phyloP scores from a whole-genome alignment of 1,140 invertebrate species.

The Phymorhynchus buccinoides region DNA sequence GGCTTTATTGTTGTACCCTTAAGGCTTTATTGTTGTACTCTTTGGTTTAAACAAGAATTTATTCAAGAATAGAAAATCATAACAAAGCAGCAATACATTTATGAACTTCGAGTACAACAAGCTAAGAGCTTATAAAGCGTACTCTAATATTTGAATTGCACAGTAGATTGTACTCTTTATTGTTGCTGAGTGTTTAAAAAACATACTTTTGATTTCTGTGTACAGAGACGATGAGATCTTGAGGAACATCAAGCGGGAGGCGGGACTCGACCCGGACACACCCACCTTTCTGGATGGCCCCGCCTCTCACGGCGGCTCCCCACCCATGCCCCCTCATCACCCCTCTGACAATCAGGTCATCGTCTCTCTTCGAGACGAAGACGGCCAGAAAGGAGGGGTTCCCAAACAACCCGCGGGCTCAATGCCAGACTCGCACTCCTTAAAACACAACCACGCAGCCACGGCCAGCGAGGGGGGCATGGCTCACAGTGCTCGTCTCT shows the following conservation, averaged over 20 bases:
- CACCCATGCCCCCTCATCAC: background rate
- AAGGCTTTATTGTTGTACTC: no score
- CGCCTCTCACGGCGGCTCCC: background rate
- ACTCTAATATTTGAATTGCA: no score
- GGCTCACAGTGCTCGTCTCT: slow-evolving; percentile 30
- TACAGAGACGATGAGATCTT: slow-evolving; percentile 51
- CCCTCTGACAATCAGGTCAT: background rate
- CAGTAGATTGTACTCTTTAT: no score
- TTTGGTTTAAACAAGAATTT: no score
- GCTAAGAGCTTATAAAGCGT: no score
- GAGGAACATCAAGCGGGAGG: slow-evolving; percentile 51
- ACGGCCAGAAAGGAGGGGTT: background rate
- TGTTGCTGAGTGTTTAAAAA: no score
- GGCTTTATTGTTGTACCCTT: no score
- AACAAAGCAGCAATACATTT: no score
- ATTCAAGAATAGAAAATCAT: no score
- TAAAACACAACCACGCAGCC: background rate
- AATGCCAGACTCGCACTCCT: background rate
- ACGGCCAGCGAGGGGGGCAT: slow-evolving; percentile 39
- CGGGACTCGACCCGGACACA: slow-evolving; percentile 38
- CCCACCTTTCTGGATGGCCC: slow-evolving; percentile 28
- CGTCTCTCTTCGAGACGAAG: slow-evolving; percentile 9
- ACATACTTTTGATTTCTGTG: slow-evolving; percentile 11
- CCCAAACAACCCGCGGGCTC: background rate
- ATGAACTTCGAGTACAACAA: no score